These are phyloP conservation scores for Lasaia peninsularis DNA, from an alignment of 1,140 invertebrate species.

Conservation along the genomic window DNA sequence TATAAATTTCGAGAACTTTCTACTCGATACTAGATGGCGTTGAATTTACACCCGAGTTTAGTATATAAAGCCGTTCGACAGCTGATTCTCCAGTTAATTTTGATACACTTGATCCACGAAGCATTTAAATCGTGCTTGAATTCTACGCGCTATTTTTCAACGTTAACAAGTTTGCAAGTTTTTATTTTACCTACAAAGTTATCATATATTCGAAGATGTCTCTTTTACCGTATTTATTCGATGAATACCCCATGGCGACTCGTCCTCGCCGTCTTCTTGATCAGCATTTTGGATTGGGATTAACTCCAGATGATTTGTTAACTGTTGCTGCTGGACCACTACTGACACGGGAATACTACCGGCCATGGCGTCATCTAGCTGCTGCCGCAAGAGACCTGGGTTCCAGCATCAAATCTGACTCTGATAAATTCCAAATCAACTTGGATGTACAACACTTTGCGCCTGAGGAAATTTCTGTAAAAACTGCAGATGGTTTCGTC, in stretches of 20 bases:
- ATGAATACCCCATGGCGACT: conserved; percentile 31
- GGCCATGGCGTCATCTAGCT: conserved; percentile 74
- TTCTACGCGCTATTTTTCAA: not conserved
- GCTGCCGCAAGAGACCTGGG: conserved; percentile 32
- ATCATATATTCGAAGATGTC: conserved; percentile 39
- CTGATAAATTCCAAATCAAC: conserved; percentile 30
- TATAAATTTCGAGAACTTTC: conserved; percentile 40
- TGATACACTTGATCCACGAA: not conserved
- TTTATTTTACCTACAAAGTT: not conserved
- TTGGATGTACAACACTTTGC: conserved; percentile 31
- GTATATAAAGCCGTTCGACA: conserved; percentile 33
- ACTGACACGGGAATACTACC: conserved; percentile 58
- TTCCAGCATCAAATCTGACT: conserved; percentile 26
- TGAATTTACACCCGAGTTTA: not conserved
- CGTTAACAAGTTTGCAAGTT: not conserved
- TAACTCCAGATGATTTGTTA: conserved; percentile 77
- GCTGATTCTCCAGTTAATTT: conserved; percentile 28
- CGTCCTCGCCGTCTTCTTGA: conserved; percentile 77
- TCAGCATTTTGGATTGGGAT: conserved; percentile 78
- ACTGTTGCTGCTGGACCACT: conserved; percentile 46
- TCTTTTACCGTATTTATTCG: conserved; percentile 50
- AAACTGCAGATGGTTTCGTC: conserved; percentile 28
- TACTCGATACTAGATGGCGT: conserved; percentile 57
- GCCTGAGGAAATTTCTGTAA: conserved; percentile 29
- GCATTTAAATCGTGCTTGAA: too few species aligned